Percentiles rank a stretch among this genome's conserved stretches.
These are phyloP conservation scores for Anthopleura sola DNA, from an alignment of 64 coral and sea anemone species.

Conservation along the genomic window DNA sequence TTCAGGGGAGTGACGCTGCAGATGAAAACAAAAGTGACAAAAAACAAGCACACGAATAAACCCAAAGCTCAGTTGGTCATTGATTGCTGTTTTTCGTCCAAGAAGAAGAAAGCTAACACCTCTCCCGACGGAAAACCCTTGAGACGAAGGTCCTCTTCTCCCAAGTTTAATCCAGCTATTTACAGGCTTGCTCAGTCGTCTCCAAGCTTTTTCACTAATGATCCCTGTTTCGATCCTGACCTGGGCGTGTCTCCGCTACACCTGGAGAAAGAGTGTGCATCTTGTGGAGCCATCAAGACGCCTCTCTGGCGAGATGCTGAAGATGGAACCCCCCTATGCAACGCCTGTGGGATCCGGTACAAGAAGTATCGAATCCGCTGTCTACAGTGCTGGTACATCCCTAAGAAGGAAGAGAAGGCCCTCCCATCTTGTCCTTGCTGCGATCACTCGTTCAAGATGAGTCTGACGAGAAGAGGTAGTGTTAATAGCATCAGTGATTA, in stretches of 20 bases:
- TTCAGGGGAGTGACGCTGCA: slow-evolving; percentile 93
- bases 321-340: slow-evolving; percentile 94
- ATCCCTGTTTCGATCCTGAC: slow-evolving; percentile 64
- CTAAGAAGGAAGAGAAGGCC: slow-evolving; percentile 97
- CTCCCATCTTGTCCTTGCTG: slow-evolving; percentile 82
- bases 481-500: slow-evolving; percentile 34
- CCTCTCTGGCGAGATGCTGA: slow-evolving; percentile 97
- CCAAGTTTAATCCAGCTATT: slow-evolving; percentile 66
- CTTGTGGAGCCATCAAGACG: slow-evolving; percentile 82
- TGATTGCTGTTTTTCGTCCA: slow-evolving; percentile 83
- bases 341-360: slow-evolving; percentile 96
- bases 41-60: slow-evolving; percentile 30
- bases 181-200: slow-evolving; percentile 71
- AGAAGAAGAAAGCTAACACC: slow-evolving; percentile 68
- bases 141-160: slow-evolving; percentile 52
- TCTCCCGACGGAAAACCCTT: slow-evolving; percentile 45
- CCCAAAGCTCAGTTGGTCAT: slow-evolving; percentile 88
- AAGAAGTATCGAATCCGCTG: slow-evolving; percentile 98
- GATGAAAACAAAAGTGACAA: slow-evolving; percentile 88
- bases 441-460: slow-evolving; percentile 71
- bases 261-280: slow-evolving; percentile 94
- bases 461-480: slow-evolving; percentile 47
- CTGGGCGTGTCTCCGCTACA: slow-evolving; percentile 70
- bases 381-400: slow-evolving; percentile 93
- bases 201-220: slow-evolving; percentile 52